Evolutionary conservation across 2,888 invertebrate species (phyloP), one percentile per base, ranked within the genome.

Genomic region (Tanytarsus gracilentus): DNA sequence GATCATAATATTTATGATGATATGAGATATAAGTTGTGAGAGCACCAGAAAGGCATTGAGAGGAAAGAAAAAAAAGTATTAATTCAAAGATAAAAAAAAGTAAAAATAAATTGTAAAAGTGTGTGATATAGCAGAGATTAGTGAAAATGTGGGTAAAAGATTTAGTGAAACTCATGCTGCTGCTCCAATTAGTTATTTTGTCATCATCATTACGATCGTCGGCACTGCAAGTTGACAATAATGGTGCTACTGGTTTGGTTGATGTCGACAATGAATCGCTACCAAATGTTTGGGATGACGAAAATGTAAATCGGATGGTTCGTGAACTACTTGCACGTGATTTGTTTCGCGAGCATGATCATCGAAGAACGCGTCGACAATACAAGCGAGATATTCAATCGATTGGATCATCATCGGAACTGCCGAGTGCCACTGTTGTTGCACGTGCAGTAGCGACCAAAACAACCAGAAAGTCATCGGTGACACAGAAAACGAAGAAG

Each of bases 121-220:
- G 30, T 11, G 16, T 21, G 40, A n/a, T n/a, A n/a, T n/a, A n/a
- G n/a, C n/a, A n/a, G n/a, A n/a, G n/a, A n/a, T n/a, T n/a, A n/a
- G n/a, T n/a, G 40, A 39, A 55, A 55, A 55, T 55, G 55, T 55
- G 55, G 55, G n/a, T n/a, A n/a, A 55, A 55, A 26, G 25, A 55
- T 40, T 23, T 40, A 16, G 55, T 55, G 55, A 39, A 55, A 55
- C 16, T 55, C 27, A 18, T 39, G 7, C 26, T 55, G n/a, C 25
- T 55, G 55, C 27, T 55, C 40, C 25, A 39, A 25, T 39, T 55
- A 40, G 33, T 55, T 21, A 30, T 33, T 16, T 36, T 53, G 39
- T 39, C 40, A 29, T 18, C 30, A 55, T 53, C 53, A 18, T n/a
- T n/a, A n/a, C n/a, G n/a, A n/a, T 44, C 21, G n/a, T n/a, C n/a